Base-by-base conservation (phyloP, 2,888 invertebrate genomes). In the Psococerastis gibbosa region DNA sequence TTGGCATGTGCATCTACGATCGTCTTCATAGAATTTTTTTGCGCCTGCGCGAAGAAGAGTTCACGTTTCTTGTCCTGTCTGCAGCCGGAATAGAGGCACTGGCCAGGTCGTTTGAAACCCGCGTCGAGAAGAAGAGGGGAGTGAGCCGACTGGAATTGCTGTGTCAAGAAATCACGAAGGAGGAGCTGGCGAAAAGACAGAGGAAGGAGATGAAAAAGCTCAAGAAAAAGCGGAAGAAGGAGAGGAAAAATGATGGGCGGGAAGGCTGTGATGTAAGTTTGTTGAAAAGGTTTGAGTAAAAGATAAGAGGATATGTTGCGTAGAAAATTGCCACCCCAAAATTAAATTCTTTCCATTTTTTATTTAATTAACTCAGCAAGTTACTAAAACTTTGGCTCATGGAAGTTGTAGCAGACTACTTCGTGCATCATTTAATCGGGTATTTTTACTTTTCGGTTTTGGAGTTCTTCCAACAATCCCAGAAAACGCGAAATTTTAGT, bases 1-100 rank as follows among this genome's bases (percentile, higher is more conserved):
- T 94, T 47, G 92, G 92, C 9, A 82, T 92, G 60, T 88, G 89
- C 61, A 77, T 92, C 55, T 88, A 88, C 59, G 89, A 91, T 58
- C 71, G 89, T 46, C 70, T 94, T 41, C 83, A 89, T 58, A 75
- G 82, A 51, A 79, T 92, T 48, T 82, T 85, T 54, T 73, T 87
- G 52, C 76, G 87, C 43, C 69, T 92, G 54, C 74, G 81, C 45
- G 88, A 89, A 59, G 89, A 91, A 58, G 91, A 91, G 60, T 81
- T 85, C 57, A 87, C 89, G n/a, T 91, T 89, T 65, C 85, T 87
- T 62, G 82, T 89, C 43, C 73, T 92, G 48, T 87, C 88, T 43
- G 88, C 85, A 35, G 82, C 85, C 4, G 82, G 80, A 1, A 77
- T 89, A 1, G 85, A 89, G 57, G 83, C 88, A 3, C 66, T 92